A percentile compares a stretch with the other conserved stretches of the same genome.
Conservation (phyloP, 2,113 vertebrate genomes). For the Sapajus apella region DNA sequence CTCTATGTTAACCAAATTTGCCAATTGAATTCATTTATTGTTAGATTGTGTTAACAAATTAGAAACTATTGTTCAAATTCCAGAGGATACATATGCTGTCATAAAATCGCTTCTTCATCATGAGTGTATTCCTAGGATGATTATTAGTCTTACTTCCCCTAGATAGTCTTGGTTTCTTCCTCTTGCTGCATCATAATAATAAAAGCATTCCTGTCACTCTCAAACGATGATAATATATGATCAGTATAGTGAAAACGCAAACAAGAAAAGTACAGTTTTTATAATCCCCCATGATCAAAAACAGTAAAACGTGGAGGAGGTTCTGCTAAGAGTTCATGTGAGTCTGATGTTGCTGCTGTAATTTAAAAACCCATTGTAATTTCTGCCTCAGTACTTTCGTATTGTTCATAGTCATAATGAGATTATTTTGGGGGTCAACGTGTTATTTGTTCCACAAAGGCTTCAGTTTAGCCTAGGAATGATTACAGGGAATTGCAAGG, state of each 20-base stretch:
- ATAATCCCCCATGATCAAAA: constrained; percentile 55
- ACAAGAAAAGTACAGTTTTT: constrained; percentile 76
- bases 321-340: constrained; percentile 41
- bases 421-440: not conserved
- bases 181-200: not conserved
- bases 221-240: not conserved
- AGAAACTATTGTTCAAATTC: constrained; percentile 60
- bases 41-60: constrained; percentile 68
- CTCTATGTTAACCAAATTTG: constrained; percentile 51
- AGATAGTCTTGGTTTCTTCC: not conserved
- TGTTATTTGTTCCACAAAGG: constrained; percentile 23
- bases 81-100: constrained; percentile 38
- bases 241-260: not conserved
- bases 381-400: constrained; percentile 12
- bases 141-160: rapidly evolving
- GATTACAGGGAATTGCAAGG: not conserved
- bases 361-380: constrained; percentile 25
- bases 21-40: constrained; percentile 64
- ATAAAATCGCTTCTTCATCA: constrained; percentile 67
- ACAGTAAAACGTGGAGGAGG: not conserved
- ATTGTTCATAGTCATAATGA: not conserved
- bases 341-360: constrained; percentile 57
- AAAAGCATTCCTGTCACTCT: not conserved
- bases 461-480: not conserved
- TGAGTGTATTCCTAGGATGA: constrained; percentile 47